Evolutionary conservation across 2,797 vertebrate species (phyloP).

Genomic region (Neoniphon sammara): DNA sequence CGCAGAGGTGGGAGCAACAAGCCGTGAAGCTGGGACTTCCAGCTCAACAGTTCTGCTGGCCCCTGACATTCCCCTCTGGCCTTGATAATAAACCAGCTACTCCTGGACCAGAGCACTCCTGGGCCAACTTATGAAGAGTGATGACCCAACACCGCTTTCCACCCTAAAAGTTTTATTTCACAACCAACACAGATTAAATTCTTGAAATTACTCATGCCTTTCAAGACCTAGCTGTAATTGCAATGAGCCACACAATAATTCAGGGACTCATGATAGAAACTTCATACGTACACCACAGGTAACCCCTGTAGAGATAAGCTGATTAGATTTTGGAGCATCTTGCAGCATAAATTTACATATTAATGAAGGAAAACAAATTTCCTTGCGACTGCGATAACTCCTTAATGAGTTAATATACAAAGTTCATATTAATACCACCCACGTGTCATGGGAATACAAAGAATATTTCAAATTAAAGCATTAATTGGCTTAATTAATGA

Average conservation of each 20-base stretch:
- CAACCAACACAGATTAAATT: conserved; percentile 18
- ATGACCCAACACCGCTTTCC: conserved; percentile 45
- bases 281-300: background rate
- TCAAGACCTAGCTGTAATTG: background rate
- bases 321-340: background rate
- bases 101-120: conserved; percentile 32
- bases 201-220: background rate
- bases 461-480: too few species aligned
- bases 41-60: conserved; percentile 63
- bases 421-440: too few species aligned
- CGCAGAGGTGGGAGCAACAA: conserved; percentile 73
- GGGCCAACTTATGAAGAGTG: conserved; percentile 51
- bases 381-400: too few species aligned
- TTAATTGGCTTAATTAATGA: too few species aligned
- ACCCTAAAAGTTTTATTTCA: conserved; percentile 19
- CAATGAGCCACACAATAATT: background rate
- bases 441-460: too few species aligned
- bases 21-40: conserved; percentile 69
- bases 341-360: background rate
- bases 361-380: background rate
- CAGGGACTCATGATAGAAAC: too few species aligned
- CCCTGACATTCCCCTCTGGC: conserved; percentile 68
- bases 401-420: background rate
- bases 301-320: background rate
- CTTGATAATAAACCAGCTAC: conserved; percentile 61